phyloP scores from a whole-genome alignment of 1,140 invertebrate species.

The Drosophila virilis region DNA sequence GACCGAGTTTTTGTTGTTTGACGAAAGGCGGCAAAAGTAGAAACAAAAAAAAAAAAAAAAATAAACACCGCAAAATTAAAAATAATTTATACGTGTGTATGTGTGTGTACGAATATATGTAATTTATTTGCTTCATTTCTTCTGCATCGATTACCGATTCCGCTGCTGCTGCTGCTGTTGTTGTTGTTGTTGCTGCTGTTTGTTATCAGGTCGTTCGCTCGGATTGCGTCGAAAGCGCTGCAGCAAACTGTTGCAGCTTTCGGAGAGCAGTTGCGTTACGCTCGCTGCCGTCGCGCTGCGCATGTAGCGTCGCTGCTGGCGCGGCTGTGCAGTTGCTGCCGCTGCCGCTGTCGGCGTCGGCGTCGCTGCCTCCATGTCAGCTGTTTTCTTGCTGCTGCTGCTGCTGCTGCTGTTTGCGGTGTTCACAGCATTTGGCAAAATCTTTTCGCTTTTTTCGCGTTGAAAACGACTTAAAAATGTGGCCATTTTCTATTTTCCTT shows the following conservation, averaged over 20 bases:
- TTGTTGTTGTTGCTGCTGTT: conserved; percentile 58
- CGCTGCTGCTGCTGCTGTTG: conserved; percentile 52
- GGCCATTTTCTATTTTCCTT: conserved; percentile 56
- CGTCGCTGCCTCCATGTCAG: conserved; percentile 48
- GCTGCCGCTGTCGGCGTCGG: conserved; percentile 18
- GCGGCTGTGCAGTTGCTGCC: conserved; percentile 69
- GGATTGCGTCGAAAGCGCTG: conserved; percentile 91
- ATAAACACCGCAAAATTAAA: conserved; percentile 64
- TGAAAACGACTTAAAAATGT: conserved; percentile 84
- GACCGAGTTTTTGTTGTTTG: conserved; percentile 73
- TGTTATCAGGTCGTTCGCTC: conserved; percentile 85
- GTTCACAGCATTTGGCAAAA: conserved; percentile 53
- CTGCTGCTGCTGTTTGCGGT: conserved; percentile 18
- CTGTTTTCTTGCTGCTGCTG: conserved; percentile 59
- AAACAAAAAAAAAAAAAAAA: conserved; percentile 38
- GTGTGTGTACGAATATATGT: conserved; percentile 19
- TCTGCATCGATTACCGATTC: conserved; percentile 80
- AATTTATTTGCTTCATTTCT: conserved; percentile 70
- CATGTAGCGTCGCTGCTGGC: conserved; percentile 88
- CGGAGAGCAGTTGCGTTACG: conserved; percentile 92
- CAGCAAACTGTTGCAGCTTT: conserved; percentile 92
- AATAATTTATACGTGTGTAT: conserved; percentile 63
- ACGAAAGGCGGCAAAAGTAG: conserved; percentile 41
- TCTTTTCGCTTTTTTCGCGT: conserved; percentile 83
- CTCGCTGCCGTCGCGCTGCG: conserved; percentile 91